phyloP scores from a whole-genome alignment of 2,888 invertebrate genomes.

The Scaptomyza flava region DNA sequence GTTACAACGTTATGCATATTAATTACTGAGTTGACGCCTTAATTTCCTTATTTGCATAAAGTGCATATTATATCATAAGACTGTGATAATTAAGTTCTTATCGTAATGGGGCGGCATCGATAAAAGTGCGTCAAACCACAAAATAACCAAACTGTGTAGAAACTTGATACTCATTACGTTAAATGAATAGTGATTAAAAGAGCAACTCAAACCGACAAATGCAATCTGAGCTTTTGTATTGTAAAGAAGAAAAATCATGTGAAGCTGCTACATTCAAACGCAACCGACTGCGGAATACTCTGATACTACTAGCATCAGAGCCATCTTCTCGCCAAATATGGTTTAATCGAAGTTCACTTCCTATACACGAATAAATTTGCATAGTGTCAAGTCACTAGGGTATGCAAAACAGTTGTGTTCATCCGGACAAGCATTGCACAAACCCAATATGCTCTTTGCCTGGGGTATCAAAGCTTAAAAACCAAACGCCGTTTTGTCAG shows the following conservation, averaged over 20 bases:
- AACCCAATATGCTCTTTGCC: too few relatives aligned
- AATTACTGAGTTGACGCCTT: background rate
- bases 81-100: background rate
- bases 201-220: conserved; percentile 1
- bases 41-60: background rate
- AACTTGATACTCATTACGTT: conserved; percentile 26
- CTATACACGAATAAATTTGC: too few relatives aligned
- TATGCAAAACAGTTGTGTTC: too few relatives aligned
- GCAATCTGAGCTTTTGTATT: conserved; percentile 22
- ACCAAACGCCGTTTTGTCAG: conserved; percentile 38
- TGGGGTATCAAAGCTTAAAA: too few relatives aligned
- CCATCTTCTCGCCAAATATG: too few relatives aligned
- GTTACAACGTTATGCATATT: conserved; percentile 11
- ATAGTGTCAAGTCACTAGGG: too few relatives aligned
- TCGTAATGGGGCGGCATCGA: background rate
- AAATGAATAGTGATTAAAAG: conserved; percentile 1
- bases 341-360: too few relatives aligned
- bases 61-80: background rate
- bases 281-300: too few relatives aligned
- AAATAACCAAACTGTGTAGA: background rate
- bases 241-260: background rate
- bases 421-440: too few relatives aligned
- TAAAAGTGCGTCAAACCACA: background rate
- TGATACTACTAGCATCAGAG: too few relatives aligned
- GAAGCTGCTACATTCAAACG: too few relatives aligned